These are phyloP conservation scores for Ophraella communa DNA, from an alignment of 2,888 invertebrate species.

Conservation along the genomic window DNA sequence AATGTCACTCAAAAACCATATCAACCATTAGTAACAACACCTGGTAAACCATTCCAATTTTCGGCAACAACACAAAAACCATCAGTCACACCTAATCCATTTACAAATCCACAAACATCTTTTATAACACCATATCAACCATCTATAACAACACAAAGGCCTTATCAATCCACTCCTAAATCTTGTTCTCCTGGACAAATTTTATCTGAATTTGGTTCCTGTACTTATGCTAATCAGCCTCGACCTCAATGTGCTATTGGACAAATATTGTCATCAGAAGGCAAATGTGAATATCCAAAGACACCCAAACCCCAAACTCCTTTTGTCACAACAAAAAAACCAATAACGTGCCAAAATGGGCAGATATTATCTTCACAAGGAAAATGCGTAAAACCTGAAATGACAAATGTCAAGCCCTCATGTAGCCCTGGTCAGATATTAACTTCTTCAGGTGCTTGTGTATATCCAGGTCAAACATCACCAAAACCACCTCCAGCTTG, in stretches of 20 bases:
- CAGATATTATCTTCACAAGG: constrained; percentile 17
- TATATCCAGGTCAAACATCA: constrained; percentile 31
- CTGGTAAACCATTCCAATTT: constrained; percentile 39
- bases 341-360: constrained; percentile 26
- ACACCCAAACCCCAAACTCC: constrained; percentile 24
- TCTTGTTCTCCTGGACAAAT: constrained; percentile 39
- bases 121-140: constrained; percentile 35
- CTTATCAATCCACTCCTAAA: constrained; percentile 20
- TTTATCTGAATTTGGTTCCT: constrained; percentile 33
- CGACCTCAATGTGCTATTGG: constrained; percentile 26
- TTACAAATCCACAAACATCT: constrained; percentile 33
- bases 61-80: constrained; percentile 37
- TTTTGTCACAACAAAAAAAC: constrained; percentile 50
- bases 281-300: constrained; percentile 31
- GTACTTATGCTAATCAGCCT: constrained; percentile 26
- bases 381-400: constrained; percentile 23
- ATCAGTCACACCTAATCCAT: constrained; percentile 33
- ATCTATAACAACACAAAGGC: constrained; percentile 34
- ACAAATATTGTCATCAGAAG: constrained; percentile 26
- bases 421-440: constrained; percentile 32
- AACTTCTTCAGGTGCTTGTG: constrained; percentile 20
- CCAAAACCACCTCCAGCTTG: constrained; percentile 22
- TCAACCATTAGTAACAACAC: constrained; percentile 38
- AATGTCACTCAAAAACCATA: constrained; percentile 40
- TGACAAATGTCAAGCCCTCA: not conserved